Evolutionary conservation across 2,113 vertebrate genomes (phyloP), one percentile per base, ranked within the genome.

Genomic region (Etia nguti): DNA sequence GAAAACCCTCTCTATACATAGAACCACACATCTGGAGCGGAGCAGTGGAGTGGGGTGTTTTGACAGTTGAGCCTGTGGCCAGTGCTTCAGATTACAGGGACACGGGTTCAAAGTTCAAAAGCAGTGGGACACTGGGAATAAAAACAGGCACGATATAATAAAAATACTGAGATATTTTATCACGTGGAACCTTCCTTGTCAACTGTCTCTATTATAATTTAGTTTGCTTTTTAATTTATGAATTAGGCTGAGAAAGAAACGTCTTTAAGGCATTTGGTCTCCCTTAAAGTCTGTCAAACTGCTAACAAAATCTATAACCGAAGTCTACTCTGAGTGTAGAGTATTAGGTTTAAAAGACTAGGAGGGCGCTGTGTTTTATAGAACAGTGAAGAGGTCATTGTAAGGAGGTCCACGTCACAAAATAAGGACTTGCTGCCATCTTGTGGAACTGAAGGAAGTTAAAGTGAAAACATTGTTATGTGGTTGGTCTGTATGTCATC

Each of bases 51-150:
- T 60, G 84, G 68, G 36, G 84, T 94, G 91, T 95, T 95, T 94
- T 96, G 92, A 94, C 91, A 95, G 92, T 90, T 91, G 92, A 93
- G 92, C 81, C 88, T 8, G 60, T 81, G 86, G 86, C 73, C 83
- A 10, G 79, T 84, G 91, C 84, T 85, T 92, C 84, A 77, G 57
- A 68, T 93, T 86, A 86, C 80, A 82, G 86, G 80, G 89, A 70
- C 84, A 46, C 3, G 6, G 81, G 92, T 91, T 92, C 60, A 89
- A 29, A 80, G 92, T 83, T 88, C 18, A 20, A 62, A 56, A 73
- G 13, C 82, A 43, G 52, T 31, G 50, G 31, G 84, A 59, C 18
- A 38, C 31, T 34, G 16, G 46, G 52, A 80, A 85, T 41, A 83
- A 84, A 87, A 65, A 50, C 15, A 24, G n/a, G 48, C 62, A 84